A percentile compares a stretch with the other conserved stretches of the same genome.
Conservation (phyloP, 2,888 invertebrate species). For the Limnephilus rhombicus region DNA sequence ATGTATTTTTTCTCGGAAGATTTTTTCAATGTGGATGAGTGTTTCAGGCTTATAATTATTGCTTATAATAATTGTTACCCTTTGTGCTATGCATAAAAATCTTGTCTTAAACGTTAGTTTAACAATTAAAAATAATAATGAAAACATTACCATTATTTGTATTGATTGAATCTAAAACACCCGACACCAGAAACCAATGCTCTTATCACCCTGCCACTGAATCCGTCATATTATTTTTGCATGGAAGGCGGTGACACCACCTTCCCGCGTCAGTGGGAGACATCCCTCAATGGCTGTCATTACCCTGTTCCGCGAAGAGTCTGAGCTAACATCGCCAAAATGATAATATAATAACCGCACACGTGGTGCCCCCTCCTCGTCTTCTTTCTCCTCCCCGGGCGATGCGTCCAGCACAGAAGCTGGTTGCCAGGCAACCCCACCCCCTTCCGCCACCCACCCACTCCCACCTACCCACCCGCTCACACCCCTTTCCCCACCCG, state of each 20-base stretch:
- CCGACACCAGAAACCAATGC: background rate
- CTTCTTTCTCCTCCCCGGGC: slow-evolving; percentile 15
- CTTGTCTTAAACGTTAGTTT: too few relatives aligned
- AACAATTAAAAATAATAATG: too few relatives aligned
- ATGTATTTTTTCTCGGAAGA: too few relatives aligned
- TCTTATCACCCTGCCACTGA: background rate
- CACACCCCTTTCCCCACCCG: background rate
- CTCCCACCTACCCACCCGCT: background rate
- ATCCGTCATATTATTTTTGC: background rate
- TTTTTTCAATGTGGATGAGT: too few relatives aligned
- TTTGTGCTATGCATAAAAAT: too few relatives aligned
- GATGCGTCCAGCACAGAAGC: slow-evolving; percentile 24
- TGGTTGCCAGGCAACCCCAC: slow-evolving; percentile 23
- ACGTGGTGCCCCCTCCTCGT: slow-evolving; percentile 42
- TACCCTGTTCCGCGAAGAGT: background rate
- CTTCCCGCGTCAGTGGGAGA: background rate
- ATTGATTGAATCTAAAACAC: background rate
- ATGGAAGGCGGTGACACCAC: background rate
- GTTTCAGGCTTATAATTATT: too few relatives aligned
- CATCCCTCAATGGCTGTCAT: background rate
- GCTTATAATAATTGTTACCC: too few relatives aligned
- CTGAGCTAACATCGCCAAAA: too few relatives aligned
- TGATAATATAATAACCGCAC: background rate
- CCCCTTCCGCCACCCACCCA: background rate
- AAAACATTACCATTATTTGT: background rate